phyloP scores from a whole-genome alignment of 2,797 vertebrate species.

The Aphelocoma californica region DNA sequence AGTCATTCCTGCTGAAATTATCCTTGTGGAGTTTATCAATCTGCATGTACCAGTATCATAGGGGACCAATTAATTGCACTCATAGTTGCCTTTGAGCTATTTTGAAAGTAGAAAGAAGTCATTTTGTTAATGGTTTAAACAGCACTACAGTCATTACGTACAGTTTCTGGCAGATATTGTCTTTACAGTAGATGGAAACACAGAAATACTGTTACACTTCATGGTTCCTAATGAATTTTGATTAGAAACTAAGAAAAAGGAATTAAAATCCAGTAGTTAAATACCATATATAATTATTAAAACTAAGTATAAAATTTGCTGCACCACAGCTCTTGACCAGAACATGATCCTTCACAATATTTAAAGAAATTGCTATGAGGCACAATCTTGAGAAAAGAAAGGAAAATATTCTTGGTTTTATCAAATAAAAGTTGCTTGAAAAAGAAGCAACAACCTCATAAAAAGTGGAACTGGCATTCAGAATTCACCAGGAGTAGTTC shows the following conservation, averaged over 20 bases:
- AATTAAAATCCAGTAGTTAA: not conserved
- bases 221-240: conserved; percentile 11
- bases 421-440: not conserved
- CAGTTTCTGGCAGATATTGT: not conserved
- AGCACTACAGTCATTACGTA: not conserved
- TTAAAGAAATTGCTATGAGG: not conserved
- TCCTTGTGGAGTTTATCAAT: conserved; percentile 18
- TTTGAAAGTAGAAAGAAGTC: conserved; percentile 37
- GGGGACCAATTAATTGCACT: conserved; percentile 64
- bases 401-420: not conserved
- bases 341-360: not conserved
- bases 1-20: conserved; percentile 3
- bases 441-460: not conserved
- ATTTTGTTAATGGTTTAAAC: conserved; percentile 59
- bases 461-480: not conserved
- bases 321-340: not conserved
- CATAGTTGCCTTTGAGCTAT: conserved; percentile 48
- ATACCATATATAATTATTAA: not conserved
- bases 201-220: not conserved
- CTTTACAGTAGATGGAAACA: conserved; percentile 3
- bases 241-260: conserved; percentile 7
- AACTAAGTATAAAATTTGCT: not conserved
- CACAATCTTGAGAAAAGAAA: not conserved
- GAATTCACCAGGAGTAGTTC: not conserved
- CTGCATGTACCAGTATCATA: conserved; percentile 42